phyloP scores from a whole-genome alignment of 2,113 vertebrate genomes.

The Peromyscus polionotus region DNA sequence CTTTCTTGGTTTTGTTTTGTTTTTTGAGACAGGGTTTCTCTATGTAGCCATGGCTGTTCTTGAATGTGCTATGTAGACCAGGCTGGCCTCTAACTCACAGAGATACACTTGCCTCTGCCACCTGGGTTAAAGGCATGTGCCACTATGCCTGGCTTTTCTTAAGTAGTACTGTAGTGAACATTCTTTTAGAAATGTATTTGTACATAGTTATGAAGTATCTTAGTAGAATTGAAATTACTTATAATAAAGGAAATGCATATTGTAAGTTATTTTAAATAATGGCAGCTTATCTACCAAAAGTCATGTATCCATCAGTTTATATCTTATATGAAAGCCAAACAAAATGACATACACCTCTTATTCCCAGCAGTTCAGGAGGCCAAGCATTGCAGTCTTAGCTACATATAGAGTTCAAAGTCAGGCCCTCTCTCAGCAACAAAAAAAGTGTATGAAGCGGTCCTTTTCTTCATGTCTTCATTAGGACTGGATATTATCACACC shows the following conservation, averaged over 20 bases:
- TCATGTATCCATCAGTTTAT: background rate
- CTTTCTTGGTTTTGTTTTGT: background rate
- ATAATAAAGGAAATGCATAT: background rate
- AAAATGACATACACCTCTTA: background rate
- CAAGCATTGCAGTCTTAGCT: background rate
- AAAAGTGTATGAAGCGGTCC: background rate
- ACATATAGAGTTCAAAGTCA: background rate
- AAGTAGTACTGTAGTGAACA: background rate
- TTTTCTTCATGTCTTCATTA: background rate
- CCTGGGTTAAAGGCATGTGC: background rate
- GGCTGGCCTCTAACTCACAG: background rate
- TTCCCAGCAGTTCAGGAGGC: background rate
- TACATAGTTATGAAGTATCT: constrained; percentile 14
- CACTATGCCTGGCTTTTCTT: background rate
- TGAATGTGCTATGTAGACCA: background rate
- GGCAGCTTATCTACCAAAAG: background rate
- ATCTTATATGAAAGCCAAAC: background rate
- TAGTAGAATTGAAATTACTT: constrained; percentile 48
- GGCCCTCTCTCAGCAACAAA: background rate
- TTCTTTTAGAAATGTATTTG: background rate
- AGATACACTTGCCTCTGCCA: background rate
- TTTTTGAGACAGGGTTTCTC: background rate
- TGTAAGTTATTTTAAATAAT: constrained; percentile 22
- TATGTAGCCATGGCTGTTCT: background rate
- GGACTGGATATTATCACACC: constrained; percentile 17